Evolutionary conservation across 1,140 invertebrate genomes (phyloP), one percentile per base, ranked within the genome.

Genomic region (Holcopasites calliopsidis): DNA sequence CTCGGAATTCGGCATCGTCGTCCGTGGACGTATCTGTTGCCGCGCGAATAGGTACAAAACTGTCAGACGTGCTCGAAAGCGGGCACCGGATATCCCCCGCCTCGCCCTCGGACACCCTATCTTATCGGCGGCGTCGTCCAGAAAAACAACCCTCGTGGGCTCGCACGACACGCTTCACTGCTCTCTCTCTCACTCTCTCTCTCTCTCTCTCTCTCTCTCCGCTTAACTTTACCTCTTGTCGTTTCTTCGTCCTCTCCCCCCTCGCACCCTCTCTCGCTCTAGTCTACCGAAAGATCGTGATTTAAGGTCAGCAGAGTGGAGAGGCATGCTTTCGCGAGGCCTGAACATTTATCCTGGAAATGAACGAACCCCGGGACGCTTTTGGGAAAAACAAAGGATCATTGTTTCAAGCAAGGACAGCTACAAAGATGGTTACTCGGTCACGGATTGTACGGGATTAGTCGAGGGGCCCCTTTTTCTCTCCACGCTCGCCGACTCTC

Each of bases 41-140:
- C 60, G 65, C 70, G 76, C 69, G 73, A 85, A 66, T 85, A 82
- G 81, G 70, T 84, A 84, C 76, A 83, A 85, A 87, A 84, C 78
- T 85, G 81, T 87, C 85, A 84, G 74, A 77, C 55, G 52, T 40
- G 54, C 40, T 31, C 55, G 71, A 82, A 85, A 77, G 44, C 58
- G 73, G 80, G 44, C 74, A 76, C 68, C 74, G 74, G 62, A 73
- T 77, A 73, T 82, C 70, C 76, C 70, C 65, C 60, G 69, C 78
- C 71, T 28, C n/a, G n/a, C 3, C 40, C 16, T 55, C 31, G 3
- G 58, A 38, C n/a, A 33, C 13, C 77, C 77, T 86, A 88, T 88
- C 86, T 88, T 87, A 87, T 87, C 86, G 79, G 49, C 55, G 7
- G 71, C 64, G 62, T 65, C 65, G 64, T 26, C 55, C 60, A 62